Evolutionary conservation across 2,797 vertebrate genomes (phyloP), one percentile per base, ranked within the genome.

Genomic region (Enteromius fasciolatus): DNA sequence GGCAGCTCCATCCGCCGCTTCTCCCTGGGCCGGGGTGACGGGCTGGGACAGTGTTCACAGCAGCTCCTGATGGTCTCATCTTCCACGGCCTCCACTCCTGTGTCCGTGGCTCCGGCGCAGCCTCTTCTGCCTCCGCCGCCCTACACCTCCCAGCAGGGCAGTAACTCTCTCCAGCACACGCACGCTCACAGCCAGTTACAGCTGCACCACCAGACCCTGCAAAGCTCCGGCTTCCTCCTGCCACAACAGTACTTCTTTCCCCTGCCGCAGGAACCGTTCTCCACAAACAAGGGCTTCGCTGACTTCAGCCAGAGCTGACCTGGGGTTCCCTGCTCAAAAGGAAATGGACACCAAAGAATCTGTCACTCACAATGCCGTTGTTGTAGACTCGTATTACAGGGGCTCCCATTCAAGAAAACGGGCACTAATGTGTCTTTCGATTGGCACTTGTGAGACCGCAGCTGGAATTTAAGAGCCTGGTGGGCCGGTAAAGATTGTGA

Each of bases 181-280:
- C 89, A 76, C 23, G 17, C 39, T 14, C 84, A 84, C 67, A 50
- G 66, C 46, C 94, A 94, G 0, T 52, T 94, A 54, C 86, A 87
- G 54, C 80, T 88, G 54, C 83, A 89, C 0, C 76, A 95, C 67
- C 96, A 93, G 82, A 83, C 88, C 8, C 48, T 77, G 68, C 84
- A 93, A 88, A 84, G 78, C 77, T 18, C 96, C 0, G 93, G 94
- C 39, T 98, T 98, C 90, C 93, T 97, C 68, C 91, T 97, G 82
- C 95, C 97, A 0, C 94, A 97, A n/a, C 98, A 97, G 1, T 99
- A 96, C 92, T 97, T 97, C 83, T 98, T 96, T 88, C 94, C 97
- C 0, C 87, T 97, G 83, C 96, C 96, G 88, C 91, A 96, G 0
- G 98, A 98, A 54, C 91, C 95, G 31, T 94, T 96, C 11, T 57